Percentiles rank a stretch among this genome's conserved stretches.
Conservation (phyloP, 2,888 invertebrate species). For the Theodoxus fluviatilis region DNA sequence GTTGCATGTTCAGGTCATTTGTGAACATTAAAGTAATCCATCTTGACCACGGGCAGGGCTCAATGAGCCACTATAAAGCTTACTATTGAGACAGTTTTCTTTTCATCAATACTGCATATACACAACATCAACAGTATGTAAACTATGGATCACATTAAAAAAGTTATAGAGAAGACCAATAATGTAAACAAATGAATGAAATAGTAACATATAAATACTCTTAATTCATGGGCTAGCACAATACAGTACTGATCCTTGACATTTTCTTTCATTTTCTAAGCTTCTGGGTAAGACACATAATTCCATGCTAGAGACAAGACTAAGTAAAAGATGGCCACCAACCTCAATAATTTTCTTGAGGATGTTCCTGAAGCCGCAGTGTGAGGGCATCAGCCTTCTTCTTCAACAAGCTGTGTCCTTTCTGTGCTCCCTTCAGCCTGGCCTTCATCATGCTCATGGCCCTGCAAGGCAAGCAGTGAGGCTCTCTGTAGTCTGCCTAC, state of each 20-base stretch:
- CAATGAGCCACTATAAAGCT: too few relatives aligned
- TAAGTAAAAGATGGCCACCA: conserved; percentile 29
- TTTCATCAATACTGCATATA: too few relatives aligned
- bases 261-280: not conserved
- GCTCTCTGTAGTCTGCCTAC: too few relatives aligned
- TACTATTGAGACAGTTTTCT: too few relatives aligned
- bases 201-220: not conserved
- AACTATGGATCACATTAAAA: not conserved
- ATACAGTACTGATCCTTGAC: not conserved
- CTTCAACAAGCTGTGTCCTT: conserved; percentile 97
- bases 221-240: not conserved
- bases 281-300: not conserved
- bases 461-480: conserved; percentile 70
- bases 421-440: conserved; percentile 95
- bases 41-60: too few relatives aligned
- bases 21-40: too few relatives aligned
- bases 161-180: not conserved
- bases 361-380: conserved; percentile 94
- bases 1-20: too few relatives aligned
- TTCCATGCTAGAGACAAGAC: too few relatives aligned
- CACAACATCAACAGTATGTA: too few relatives aligned
- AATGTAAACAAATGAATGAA: not conserved
- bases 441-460: conserved; percentile 98
- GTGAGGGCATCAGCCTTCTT: conserved; percentile 99
- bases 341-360: conserved; percentile 98